Base-by-base conservation (phyloP, 1,140 invertebrate species). In the Venturia canescens region DNA sequence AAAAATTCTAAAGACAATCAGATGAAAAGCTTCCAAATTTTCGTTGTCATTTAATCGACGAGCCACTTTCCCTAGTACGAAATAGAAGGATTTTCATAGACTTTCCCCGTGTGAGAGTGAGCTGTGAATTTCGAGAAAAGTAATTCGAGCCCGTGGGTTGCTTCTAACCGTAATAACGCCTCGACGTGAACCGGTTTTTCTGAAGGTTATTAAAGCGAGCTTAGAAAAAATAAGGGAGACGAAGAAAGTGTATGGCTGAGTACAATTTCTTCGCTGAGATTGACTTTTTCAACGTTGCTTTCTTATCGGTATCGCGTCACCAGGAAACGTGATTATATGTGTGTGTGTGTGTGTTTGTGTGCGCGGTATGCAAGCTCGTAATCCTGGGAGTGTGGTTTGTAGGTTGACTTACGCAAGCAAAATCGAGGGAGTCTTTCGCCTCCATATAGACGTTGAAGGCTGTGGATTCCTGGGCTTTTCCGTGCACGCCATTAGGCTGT, bases 401-500 rank as follows among this genome's bases (percentile, higher is more conserved):
- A 72, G 38, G 70, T 72, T 44, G 29, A 26, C 31, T 72, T 44
- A 50, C 38, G 34, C 38, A 48, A 50, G 34, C 18, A 27, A 66
- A 38, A 23, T 31, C 38, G 70, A 50, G 70, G 23, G 70, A 74
- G 48, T 66, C 60, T 5, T 44, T 44, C 38, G 7, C 1, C 1
- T 23, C 53, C 34, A 21, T 44, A 48, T 48, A 57, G 71, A 53
- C 44, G 71, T 53, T 74, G 44, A 66, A 23, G 21, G 60, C 23
- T 48, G 11, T 74, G 34, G 38, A 53, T 53, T 48, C 44, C 15
- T 44, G 71, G 48, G 48, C 18, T 74, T 57, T 74, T 57, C 48
- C 71, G 67, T 70, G 67, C 70, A 57, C 70, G 78, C 78, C 67
- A 79, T 70, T 79, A 79, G 78, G 44, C 78, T 79, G 78, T 79